phyloP scores from a whole-genome alignment of 2,113 vertebrate species.

The Sturnira hondurensis region DNA sequence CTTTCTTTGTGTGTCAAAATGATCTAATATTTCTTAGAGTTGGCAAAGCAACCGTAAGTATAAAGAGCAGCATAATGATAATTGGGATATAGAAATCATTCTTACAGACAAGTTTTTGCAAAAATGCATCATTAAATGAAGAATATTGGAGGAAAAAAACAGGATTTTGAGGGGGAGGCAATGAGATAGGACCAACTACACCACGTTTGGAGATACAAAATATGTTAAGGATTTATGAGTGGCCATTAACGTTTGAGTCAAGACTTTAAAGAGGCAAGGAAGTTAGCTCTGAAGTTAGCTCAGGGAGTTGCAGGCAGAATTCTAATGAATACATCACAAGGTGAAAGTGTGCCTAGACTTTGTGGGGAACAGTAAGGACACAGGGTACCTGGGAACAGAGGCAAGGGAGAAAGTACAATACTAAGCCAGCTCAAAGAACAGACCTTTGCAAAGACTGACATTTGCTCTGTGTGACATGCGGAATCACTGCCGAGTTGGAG shows the following conservation, averaged over 20 bases:
- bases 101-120: neutral
- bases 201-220: neutral
- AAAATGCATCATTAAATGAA: neutral
- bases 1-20: slow-evolving; percentile 1
- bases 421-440: neutral
- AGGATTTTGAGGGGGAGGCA: neutral
- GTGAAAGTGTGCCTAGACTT: neutral
- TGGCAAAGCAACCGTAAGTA: slow-evolving; percentile 19
- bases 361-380: too few species aligned
- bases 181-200: neutral
- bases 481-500: neutral
- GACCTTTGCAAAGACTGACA: neutral
- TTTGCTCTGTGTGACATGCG: neutral
- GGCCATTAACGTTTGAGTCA: neutral
- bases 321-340: neutral
- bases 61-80: neutral
- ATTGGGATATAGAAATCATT: slow-evolving; percentile 1
- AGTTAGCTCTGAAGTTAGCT: neutral
- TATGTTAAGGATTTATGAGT: neutral
- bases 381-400: too few species aligned
- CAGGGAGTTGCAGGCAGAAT: neutral
- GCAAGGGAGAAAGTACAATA: neutral
- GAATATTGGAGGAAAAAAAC: neutral
- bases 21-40: neutral
- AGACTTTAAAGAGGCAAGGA: neutral